A percentile compares a stretch with the other conserved stretches of the same genome.
Conservation (phyloP, 2,888 invertebrate genomes). For the Andrena praecox region DNA sequence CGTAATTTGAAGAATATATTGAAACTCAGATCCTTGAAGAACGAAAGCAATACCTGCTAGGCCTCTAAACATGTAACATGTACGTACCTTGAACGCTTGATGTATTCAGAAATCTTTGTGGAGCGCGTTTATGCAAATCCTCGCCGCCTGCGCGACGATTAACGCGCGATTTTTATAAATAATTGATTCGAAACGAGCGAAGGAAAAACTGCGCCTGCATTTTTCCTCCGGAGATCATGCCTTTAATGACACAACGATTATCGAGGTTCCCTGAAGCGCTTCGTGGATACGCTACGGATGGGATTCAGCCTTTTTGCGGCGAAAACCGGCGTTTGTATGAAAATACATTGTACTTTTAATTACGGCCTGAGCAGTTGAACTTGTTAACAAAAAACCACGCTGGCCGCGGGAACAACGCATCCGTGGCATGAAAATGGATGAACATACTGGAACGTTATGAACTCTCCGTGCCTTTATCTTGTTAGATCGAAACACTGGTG, state of each 20-base stretch:
- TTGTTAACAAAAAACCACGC: conserved; percentile 15
- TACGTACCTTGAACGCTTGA: conserved; percentile 22
- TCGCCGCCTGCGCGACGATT: conserved; percentile 49
- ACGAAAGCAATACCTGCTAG: conserved; percentile 20
- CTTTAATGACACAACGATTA: conserved; percentile 42
- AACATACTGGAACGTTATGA: conserved; percentile 37
- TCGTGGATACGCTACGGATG: background rate
- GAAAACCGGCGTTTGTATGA: conserved; percentile 6
- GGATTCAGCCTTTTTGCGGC: conserved; percentile 24
- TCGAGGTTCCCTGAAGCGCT: conserved; percentile 24
- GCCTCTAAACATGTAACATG: conserved; percentile 7
- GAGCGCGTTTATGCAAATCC: conserved; percentile 51
- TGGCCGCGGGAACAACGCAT: conserved; percentile 27
- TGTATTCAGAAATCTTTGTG: conserved; percentile 29
- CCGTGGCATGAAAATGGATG: conserved; percentile 30
- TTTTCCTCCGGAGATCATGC: conserved; percentile 7
- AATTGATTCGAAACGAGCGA: conserved; percentile 28
- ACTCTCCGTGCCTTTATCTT: background rate
- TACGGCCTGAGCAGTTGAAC: conserved; percentile 28
- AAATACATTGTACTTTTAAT: conserved; percentile 6
- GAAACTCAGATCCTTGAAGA: conserved; percentile 9
- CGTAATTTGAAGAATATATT: conserved; percentile 1
- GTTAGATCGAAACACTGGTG: conserved; percentile 8
- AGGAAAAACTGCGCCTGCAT: conserved; percentile 31
- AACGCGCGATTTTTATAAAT: conserved; percentile 38